Evolutionary conservation across 2,797 vertebrate species (phyloP).

Genomic region (Tenualosa ilisha): DNA sequence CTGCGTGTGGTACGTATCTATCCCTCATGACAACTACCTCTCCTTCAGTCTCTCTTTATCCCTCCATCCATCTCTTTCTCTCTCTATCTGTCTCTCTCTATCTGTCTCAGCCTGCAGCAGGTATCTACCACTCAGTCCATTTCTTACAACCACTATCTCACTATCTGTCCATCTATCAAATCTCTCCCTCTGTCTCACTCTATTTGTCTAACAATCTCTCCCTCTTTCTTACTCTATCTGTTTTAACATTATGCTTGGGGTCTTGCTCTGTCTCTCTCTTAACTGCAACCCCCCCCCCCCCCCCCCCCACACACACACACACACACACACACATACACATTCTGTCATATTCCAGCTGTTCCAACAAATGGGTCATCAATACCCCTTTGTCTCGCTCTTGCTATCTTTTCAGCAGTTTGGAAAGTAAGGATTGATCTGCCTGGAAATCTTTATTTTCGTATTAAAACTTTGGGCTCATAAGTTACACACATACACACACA

Average conservation of each 20-base stretch:
- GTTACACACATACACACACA: constrained; percentile 2
- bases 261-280: constrained; percentile 19
- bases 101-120: not conserved
- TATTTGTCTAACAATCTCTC: not conserved
- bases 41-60: too few species aligned
- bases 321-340: not conserved
- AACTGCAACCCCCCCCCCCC: constrained; percentile 12
- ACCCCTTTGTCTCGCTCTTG: not conserved
- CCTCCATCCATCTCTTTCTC: not conserved
- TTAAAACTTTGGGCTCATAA: constrained; percentile 5
- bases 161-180: not conserved
- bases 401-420: not conserved
- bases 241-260: not conserved
- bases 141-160: not conserved
- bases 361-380: too few species aligned
- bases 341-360: too few species aligned
- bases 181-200: not conserved
- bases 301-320: too few species aligned
- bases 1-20: constrained; percentile 88
- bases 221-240: constrained; percentile 15
- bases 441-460: not conserved
- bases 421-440: not conserved
- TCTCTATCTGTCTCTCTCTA: too few species aligned
- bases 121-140: not conserved
- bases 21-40: not conserved